Base-by-base conservation (phyloP, 2,888 invertebrate genomes). In the Globia sparganii region DNA sequence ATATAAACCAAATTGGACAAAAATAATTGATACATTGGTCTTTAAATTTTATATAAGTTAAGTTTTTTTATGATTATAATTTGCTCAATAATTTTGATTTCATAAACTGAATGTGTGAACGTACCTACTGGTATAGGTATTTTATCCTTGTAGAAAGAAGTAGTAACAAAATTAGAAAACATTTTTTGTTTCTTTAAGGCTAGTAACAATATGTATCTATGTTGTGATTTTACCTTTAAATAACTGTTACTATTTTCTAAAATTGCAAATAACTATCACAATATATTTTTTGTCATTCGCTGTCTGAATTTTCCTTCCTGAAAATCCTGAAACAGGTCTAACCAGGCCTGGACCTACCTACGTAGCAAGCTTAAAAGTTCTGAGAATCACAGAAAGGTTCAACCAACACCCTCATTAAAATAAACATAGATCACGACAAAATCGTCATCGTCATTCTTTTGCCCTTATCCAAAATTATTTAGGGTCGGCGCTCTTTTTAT, bases 341-440 rank as follows among this genome's bases (percentile, higher is more conserved):
- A 43, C 28, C 40, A 13, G 1, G 8, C 25, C 34, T 6, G 11
- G 25, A 67, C 1, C 62, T 21, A 34, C 11, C 34, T n/a, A 9
- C 4, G 0, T n/a, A 37, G 4, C 18, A 25, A 0, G 5, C 5
- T 31, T 15, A 58, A n/a, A 31, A 67, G 25, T 25, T 56, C 25
- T 8, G 28, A 78, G 4, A 46, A 67, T 28, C 25, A 56, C 3
- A 77, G 9, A 59, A 76, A 58, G 9, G 25, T 53, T 56, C 43
- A 77, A 77, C 65, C 15, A 56, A 83, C 56, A 56, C 53, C 31
- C 15, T 25, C 9, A 34, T n/a, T 18, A 59, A 59, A 64, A 59
- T 31, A 5, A 58, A 43, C 25, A 40, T 15, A 58, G 4, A 53
- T 18, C 28, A 18, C 9, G 34, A 67, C 65, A 46, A 28, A 66